phyloP scores from a whole-genome alignment of 1,140 invertebrate genomes.

The Neotoxoptera formosana region DNA sequence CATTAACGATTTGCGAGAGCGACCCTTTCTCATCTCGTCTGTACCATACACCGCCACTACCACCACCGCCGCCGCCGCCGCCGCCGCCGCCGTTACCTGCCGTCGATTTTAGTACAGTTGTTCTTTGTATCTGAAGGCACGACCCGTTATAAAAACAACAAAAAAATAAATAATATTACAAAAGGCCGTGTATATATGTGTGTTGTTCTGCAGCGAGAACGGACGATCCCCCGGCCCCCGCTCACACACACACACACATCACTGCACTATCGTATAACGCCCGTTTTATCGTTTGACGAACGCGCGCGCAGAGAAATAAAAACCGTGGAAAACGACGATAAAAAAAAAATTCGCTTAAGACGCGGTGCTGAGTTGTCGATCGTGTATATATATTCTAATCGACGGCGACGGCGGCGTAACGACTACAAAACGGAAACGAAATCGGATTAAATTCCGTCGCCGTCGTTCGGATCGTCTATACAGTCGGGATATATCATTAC shows the following conservation, averaged over 20 bases:
- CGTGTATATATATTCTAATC: not conserved
- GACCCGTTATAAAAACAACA: not conserved
- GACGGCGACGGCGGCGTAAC: not conserved
- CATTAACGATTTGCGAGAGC: slow-evolving; percentile 29
- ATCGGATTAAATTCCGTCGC: not conserved
- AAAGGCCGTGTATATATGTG: no score
- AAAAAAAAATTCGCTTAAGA: not conserved
- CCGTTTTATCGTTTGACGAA: not conserved
- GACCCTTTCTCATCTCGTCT: not conserved
- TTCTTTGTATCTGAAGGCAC: not conserved
- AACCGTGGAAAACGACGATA: not conserved
- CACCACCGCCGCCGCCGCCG: no score
- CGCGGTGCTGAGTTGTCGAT: not conserved
- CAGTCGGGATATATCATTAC: not conserved
- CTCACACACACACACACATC: not conserved
- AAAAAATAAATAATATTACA: not conserved
- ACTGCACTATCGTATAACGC: not conserved
- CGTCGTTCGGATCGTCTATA: no score
- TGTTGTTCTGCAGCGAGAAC: not conserved
- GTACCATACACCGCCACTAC: no score
- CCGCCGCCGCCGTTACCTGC: not conserved
- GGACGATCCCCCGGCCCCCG: not conserved
- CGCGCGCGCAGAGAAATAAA: not conserved
- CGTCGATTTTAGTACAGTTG: not conserved
- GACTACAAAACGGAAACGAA: not conserved